Percentiles rank a stretch among this genome's conserved stretches.
Conservation (phyloP, 2,888 invertebrate genomes). For the Imbricaverruca yamaguchii region DNA sequence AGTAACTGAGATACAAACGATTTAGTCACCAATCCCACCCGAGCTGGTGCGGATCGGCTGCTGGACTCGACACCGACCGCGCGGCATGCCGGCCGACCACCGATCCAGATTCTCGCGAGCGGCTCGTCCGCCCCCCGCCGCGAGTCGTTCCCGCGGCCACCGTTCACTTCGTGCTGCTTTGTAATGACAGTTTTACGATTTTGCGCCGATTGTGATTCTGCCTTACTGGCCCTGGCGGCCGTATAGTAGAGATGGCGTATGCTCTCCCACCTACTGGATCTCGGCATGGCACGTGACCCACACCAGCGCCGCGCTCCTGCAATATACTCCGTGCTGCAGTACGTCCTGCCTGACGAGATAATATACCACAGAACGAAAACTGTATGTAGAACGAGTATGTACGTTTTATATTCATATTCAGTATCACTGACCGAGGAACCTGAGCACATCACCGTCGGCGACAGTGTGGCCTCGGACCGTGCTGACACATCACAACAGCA, state of each 20-base stretch:
- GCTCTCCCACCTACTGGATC: not conserved
- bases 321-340: conserved; percentile 12
- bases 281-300: conserved; percentile 10
- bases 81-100: too few relatives aligned
- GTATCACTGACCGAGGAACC: not conserved
- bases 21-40: not conserved
- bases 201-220: too few relatives aligned
- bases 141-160: not conserved
- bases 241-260: too few relatives aligned
- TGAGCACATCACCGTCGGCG: not conserved
- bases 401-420: too few relatives aligned
- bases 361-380: not conserved
- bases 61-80: too few relatives aligned
- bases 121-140: not conserved
- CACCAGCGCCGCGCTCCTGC: conserved; percentile 11
- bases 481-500: not conserved
- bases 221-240: too few relatives aligned
- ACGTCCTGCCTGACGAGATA: not conserved
- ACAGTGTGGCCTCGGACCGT: not conserved
- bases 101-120: too few relatives aligned
- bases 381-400: not conserved
- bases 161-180: too few relatives aligned
- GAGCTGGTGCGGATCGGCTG: not conserved
- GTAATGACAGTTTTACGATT: too few relatives aligned
- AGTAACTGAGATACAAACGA: not conserved